Evolutionary conservation across 1,140 invertebrate genomes (phyloP).

Genomic region (Anoplophora glabripennis): DNA sequence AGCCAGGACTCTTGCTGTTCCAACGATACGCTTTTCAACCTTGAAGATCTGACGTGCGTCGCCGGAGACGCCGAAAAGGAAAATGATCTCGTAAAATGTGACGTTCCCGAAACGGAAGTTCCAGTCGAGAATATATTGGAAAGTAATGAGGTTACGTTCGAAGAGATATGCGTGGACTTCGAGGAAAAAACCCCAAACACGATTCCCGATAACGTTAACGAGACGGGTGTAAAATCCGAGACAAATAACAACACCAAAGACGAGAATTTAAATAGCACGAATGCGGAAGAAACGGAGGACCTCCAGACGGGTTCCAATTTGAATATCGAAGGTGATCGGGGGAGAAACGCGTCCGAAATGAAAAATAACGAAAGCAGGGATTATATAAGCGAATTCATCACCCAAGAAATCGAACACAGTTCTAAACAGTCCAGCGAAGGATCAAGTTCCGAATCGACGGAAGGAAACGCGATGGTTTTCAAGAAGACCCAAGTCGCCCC

Average conservation of each 20-base stretch:
- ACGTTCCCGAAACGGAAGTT: background rate
- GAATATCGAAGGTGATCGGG: too few relatives aligned
- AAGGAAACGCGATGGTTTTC: background rate
- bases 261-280: too few relatives aligned
- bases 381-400: conserved; percentile 26
- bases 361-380: background rate
- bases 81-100: background rate
- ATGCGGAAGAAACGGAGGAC: too few relatives aligned
- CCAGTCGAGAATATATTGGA: background rate
- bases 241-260: too few relatives aligned
- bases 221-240: too few relatives aligned
- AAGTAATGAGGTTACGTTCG: background rate
- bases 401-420: conserved; percentile 24
- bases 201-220: too few relatives aligned
- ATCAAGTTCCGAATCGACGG: conserved; percentile 15
- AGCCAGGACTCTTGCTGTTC: conserved; percentile 62
- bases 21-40: conserved; percentile 59
- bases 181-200: too few relatives aligned
- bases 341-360: too few relatives aligned
- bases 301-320: too few relatives aligned
- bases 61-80: conserved; percentile 9
- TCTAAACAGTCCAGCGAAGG: background rate
- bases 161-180: too few relatives aligned
- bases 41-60: conserved; percentile 50
- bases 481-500: conserved; percentile 32